Evolutionary conservation across 2,888 invertebrate species (phyloP).

Genomic region (Orthonychiurus folsomi): DNA sequence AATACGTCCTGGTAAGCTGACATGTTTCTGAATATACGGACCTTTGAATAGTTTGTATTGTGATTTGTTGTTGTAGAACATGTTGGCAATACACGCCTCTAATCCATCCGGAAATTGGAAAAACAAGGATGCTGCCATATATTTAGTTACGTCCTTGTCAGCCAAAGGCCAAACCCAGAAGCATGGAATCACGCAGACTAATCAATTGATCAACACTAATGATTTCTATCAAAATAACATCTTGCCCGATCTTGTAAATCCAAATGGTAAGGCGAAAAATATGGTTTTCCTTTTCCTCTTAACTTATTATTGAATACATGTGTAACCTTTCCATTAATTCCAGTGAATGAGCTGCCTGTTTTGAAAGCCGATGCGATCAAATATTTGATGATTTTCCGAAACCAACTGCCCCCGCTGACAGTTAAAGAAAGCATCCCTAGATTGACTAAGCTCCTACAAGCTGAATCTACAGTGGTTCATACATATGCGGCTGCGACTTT

Average conservation of each 20-base stretch:
- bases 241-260: constrained; percentile 68
- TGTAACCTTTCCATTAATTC: constrained; percentile 43
- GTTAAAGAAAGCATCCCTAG: constrained; percentile 66
- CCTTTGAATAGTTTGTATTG: background rate
- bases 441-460: constrained; percentile 64
- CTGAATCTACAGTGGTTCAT: constrained; percentile 77
- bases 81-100: constrained; percentile 66
- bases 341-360: constrained; percentile 80
- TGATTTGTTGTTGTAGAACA: constrained; percentile 49
- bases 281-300: constrained; percentile 13
- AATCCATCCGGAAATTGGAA: constrained; percentile 76
- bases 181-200: constrained; percentile 84
- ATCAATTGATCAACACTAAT: constrained; percentile 76
- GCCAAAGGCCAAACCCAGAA: constrained; percentile 79
- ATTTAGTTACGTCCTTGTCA: constrained; percentile 89
- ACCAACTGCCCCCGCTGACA: constrained; percentile 70
- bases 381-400: constrained; percentile 91
- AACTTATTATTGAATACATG: constrained; percentile 10
- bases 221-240: constrained; percentile 84
- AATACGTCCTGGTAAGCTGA: constrained; percentile 66
- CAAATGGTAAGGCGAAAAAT: constrained; percentile 58
- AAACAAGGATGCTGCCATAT: constrained; percentile 90
- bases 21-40: background rate
- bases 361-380: constrained; percentile 94
- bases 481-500: constrained; percentile 89